A percentile compares a stretch with the other conserved stretches of the same genome.
Conservation (phyloP, 2,113 vertebrate species). For the Grammomys surdaster region DNA sequence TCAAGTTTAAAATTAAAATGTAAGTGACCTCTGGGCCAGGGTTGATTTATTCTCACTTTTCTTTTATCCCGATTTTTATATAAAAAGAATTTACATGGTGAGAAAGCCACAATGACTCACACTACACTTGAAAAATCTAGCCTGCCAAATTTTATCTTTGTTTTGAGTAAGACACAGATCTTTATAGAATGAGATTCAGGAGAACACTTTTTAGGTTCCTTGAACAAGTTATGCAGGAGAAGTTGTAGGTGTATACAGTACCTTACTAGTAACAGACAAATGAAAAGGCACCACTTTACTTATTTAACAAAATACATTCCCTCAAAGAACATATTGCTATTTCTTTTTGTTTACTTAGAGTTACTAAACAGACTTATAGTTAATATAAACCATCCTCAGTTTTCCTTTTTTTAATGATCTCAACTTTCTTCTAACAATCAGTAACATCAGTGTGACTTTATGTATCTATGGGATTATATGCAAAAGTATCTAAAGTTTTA, state of each 20-base stretch:
- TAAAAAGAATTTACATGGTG: neutral
- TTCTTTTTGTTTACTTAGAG: neutral
- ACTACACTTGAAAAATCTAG: neutral
- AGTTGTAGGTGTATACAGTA: neutral
- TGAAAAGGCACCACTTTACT: constrained; percentile 20
- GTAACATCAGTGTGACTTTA: constrained; percentile 44
- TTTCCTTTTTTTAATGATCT: constrained; percentile 41
- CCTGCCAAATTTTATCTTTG: constrained; percentile 32
- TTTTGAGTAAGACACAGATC: neutral
- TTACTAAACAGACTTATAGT: constrained; percentile 14
- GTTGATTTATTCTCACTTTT: neutral
- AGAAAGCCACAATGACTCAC: constrained; percentile 49
- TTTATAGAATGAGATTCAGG: constrained; percentile 28
- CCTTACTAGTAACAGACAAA: neutral
- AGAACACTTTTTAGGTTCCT: neutral
- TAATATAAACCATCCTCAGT: neutral
- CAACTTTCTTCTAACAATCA: neutral
- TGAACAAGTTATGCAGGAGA: neutral
- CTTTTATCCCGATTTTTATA: constrained; percentile 10
- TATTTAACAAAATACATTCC: constrained; percentile 1
- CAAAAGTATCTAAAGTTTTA: neutral
- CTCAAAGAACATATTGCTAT: constrained; percentile 20
- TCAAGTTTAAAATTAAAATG: constrained; percentile 63
- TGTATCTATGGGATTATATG: neutral
- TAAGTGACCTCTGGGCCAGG: constrained; percentile 16